Percentiles rank a stretch among this genome's conserved stretches.
Evolutionary conservation across 2,113 vertebrate species (phyloP).

Genomic region (Pseudopodoces humilis): DNA sequence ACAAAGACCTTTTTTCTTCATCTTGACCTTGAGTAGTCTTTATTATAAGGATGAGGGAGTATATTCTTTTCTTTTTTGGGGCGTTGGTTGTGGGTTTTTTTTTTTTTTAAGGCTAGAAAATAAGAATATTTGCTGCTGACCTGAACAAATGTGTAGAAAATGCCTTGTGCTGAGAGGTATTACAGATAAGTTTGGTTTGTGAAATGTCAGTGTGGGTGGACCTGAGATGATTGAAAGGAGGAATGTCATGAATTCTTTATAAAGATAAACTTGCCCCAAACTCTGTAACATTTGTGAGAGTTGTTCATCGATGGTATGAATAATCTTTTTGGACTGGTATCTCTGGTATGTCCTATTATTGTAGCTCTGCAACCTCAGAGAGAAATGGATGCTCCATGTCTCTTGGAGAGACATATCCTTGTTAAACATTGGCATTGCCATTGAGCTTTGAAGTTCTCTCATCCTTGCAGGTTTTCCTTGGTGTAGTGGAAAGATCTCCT

Average conservation of each 20-base stretch:
- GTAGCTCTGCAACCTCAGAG: neutral
- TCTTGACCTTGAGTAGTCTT: conserved; percentile 47
- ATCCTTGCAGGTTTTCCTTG: neutral
- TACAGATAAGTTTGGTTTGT: conserved; percentile 39
- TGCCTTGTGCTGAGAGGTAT: conserved; percentile 45
- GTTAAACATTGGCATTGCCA: neutral
- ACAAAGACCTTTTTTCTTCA: neutral
- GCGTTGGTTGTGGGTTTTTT: neutral
- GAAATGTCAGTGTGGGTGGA: conserved; percentile 74
- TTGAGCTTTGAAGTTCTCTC: neutral
- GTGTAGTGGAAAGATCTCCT: neutral
- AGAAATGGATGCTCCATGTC: neutral
- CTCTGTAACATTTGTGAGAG: conserved; percentile 46
- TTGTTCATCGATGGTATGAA: conserved; percentile 57
- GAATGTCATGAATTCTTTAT: conserved; percentile 61
- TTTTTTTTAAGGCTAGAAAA: conserved; percentile 31
- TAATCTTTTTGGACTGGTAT: conserved; percentile 28
- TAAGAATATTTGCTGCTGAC: conserved; percentile 67
- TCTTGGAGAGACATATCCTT: neutral
- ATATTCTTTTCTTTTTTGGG: neutral
- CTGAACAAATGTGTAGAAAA: conserved; percentile 70
- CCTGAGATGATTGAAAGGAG: conserved; percentile 61
- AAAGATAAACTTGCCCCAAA: conserved; percentile 51
- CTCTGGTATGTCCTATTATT: neutral
- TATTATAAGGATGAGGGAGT: conserved; percentile 10